Evolutionary conservation across 2,888 invertebrate species (phyloP).

Genomic region (Masnerella sp.): DNA sequence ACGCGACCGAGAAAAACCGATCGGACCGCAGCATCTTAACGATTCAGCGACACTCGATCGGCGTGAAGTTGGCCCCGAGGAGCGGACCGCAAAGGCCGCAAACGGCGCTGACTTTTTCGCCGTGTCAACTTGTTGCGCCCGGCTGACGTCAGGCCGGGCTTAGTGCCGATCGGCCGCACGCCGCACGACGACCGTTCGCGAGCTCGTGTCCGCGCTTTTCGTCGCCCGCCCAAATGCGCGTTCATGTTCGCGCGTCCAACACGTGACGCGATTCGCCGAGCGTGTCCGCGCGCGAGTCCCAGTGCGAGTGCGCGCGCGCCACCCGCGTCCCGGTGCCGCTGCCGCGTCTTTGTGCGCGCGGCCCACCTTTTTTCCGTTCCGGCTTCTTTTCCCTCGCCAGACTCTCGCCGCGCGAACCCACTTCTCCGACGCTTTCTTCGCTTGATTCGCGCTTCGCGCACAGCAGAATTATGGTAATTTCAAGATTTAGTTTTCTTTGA

Average conservation of each 20-base stretch:
- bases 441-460: conserved; percentile 1
- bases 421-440: background rate
- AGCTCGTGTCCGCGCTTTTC: conserved; percentile 19
- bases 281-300: conserved; percentile 2
- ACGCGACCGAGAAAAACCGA: too few species aligned
- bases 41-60: conserved; percentile 3
- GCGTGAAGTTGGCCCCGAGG: conserved; percentile 22
- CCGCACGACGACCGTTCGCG: conserved; percentile 7
- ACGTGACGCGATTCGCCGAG: conserved; percentile 33
- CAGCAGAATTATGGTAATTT: conserved; percentile 29
- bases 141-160: conserved; percentile 42
- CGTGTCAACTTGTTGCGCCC: conserved; percentile 37
- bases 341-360: conserved; percentile 17
- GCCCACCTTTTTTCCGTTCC: conserved; percentile 12
- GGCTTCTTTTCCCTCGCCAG: conserved; percentile 7
- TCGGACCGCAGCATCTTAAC: too few species aligned
- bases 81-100: conserved; percentile 2
- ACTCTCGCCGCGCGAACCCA: conserved; percentile 12
- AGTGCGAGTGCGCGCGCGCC: background rate
- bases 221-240: conserved; percentile 9
- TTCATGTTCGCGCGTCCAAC: conserved; percentile 28
- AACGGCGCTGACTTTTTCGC: conserved; percentile 8
- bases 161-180: conserved; percentile 38
- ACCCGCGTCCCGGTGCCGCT: too few species aligned
- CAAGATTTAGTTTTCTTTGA: background rate